Evolutionary conservation across 2,113 vertebrate genomes (phyloP), one percentile per base, ranked within the genome.

Genomic region (Oncorhynchus kisutch): DNA sequence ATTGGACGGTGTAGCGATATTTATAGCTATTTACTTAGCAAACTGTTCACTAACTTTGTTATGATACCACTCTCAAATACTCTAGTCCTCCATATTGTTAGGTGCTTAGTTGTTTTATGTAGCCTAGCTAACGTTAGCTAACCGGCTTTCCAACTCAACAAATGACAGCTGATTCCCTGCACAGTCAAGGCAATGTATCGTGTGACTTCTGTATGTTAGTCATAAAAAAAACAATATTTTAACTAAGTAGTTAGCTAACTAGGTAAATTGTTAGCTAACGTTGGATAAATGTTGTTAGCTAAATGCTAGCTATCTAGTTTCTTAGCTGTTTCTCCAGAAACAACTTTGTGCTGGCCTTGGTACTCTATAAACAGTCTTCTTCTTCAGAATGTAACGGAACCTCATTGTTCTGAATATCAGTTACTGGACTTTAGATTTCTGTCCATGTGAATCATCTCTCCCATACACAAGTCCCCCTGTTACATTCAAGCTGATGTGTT

Each of bases 121-220:
- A 16, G 51, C n/a, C 67, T 54, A 16, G 51, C n/a, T 69, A 31
- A 31, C 29, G 29, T 31, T 31, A 74, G 51, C 76, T 45, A n/a
- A 71, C 82, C 67, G 22, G 25, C 24, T 25, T 75, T n/a, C 78
- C 22, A 62, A 74, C 74, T 72, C 25, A 77, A 71, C 75, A 25
- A 62, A 29, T 27, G 12, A 67, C n/a, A n/a, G 16, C 59, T 22
- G 59, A 16, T 22, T 22, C 59, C 59, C 18, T 62, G n/a, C 82
- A 81, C 70, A 20, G 76, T 12, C 29, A 64, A 24, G n/a, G 29
- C 24, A 39, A 51, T 20, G 59, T 71, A 3, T n/a, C 20, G 14
- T 5, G 13, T 27, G 11, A 16, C 11, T 12, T 57, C 1, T 16
- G 59, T 62, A 22, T 62, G n/a, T 22, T 62, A 24, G 59, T n/a